These are phyloP conservation scores for Pteropus rufus DNA, from an alignment of 2,797 vertebrate species.

Conservation along the genomic window DNA sequence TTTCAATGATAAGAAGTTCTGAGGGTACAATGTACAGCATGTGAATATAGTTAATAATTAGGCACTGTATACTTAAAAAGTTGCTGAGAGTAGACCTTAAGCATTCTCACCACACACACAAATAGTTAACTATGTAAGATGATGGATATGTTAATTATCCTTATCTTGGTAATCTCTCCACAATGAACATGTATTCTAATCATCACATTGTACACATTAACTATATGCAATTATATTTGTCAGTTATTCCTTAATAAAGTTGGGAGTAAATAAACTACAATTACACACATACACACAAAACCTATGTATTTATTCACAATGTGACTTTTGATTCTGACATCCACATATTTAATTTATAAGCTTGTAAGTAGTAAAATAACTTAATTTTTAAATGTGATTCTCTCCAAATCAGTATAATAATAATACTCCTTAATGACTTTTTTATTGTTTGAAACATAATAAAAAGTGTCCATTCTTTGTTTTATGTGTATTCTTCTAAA, in stretches of 20 bases:
- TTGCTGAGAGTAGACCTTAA: background rate
- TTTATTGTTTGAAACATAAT: background rate
- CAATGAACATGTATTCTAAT: background rate
- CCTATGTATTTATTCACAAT: background rate
- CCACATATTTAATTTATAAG: background rate
- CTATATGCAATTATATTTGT: background rate
- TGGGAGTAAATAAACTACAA: background rate
- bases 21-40: background rate
- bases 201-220: background rate
- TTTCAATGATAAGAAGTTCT: background rate
- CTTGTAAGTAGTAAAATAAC: background rate
- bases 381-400: background rate
- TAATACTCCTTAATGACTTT: background rate
- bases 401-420: background rate
- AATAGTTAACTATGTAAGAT: background rate
- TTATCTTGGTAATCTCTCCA: background rate
- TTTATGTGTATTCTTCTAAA: background rate
- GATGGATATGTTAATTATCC: background rate
- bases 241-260: background rate
- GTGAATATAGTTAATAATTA: background rate
- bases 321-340: background rate
- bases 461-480: background rate
- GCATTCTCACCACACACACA: background rate
- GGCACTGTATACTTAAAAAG: background rate
- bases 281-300: background rate